These are phyloP conservation scores for Drosophila kanapiae DNA, from an alignment of 1,140 invertebrate species.

Conservation along the genomic window DNA sequence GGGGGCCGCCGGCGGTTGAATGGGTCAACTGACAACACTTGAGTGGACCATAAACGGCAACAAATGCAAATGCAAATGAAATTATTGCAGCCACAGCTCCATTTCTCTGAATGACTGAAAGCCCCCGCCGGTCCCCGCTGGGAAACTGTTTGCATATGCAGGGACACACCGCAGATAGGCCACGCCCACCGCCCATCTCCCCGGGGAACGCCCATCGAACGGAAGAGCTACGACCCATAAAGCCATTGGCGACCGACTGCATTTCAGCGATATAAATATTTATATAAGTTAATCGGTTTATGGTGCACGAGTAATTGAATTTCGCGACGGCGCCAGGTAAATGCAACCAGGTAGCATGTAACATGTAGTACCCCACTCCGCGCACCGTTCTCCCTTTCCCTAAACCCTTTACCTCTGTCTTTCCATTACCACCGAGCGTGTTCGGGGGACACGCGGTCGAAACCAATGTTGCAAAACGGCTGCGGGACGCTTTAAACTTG, in stretches of 20 bases:
- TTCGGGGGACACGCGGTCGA: slow-evolving; percentile 14
- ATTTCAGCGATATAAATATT: slow-evolving; percentile 81
- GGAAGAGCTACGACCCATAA: slow-evolving; percentile 44
- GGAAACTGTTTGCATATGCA: slow-evolving; percentile 80
- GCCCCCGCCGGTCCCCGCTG: neutral
- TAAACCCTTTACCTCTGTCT: neutral
- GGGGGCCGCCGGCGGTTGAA: slow-evolving; percentile 5
- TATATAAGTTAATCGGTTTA: slow-evolving; percentile 83
- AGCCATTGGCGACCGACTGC: slow-evolving; percentile 60
- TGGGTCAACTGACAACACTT: slow-evolving; percentile 69
- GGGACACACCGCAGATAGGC: slow-evolving; percentile 47
- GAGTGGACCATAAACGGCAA: slow-evolving; percentile 80
- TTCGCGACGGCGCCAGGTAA: slow-evolving; percentile 58
- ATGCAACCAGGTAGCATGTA: slow-evolving; percentile 46
- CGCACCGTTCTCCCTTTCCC: neutral
- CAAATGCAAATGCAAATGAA: slow-evolving; percentile 80
- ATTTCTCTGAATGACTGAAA: slow-evolving; percentile 34
- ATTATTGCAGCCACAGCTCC: slow-evolving; percentile 66
- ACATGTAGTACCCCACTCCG: slow-evolving; percentile 3
- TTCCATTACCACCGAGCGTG: neutral
- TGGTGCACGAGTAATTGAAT: slow-evolving; percentile 82
- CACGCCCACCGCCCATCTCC: slow-evolving; percentile 27
- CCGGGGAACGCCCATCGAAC: slow-evolving; percentile 13
- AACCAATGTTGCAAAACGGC: slow-evolving; percentile 20
- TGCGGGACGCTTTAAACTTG: slow-evolving; percentile 34